Evolutionary conservation across 2,113 vertebrate species (phyloP).

Genomic region (Uria lomvia): DNA sequence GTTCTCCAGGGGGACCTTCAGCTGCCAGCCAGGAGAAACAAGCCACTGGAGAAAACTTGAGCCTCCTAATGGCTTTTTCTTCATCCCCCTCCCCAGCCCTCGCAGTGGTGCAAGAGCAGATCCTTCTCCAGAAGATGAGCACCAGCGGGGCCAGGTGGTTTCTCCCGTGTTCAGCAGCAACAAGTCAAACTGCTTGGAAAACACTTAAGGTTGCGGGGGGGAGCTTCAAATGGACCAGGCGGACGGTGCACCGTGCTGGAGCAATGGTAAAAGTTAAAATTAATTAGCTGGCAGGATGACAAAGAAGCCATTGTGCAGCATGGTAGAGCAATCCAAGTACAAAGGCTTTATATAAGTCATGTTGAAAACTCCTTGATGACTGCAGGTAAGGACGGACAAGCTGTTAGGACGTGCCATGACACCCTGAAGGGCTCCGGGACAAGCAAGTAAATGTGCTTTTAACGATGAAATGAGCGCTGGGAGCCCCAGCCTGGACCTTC

Average conservation of each 20-base stretch:
- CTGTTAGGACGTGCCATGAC: conserved; percentile 37
- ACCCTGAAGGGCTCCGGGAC: not conserved
- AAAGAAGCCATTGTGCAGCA: conserved; percentile 71
- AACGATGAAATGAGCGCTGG: not conserved
- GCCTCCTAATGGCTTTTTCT: conserved; percentile 26
- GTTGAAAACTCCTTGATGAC: conserved; percentile 69
- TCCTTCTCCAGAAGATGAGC: conserved; percentile 3
- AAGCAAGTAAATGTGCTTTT: not conserved
- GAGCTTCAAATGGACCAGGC: conserved; percentile 34
- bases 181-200: conserved; percentile 12
- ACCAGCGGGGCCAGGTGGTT: not conserved
- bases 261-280: conserved; percentile 68
- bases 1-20: conserved; percentile 13
- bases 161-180: not conserved
- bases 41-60: conserved; percentile 16
- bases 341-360: conserved; percentile 66
- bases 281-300: conserved; percentile 75
- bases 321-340: conserved; percentile 67
- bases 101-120: not conserved
- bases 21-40: conserved; percentile 47
- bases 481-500: not conserved
- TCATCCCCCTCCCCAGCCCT: not conserved
- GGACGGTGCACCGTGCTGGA: not conserved
- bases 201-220: not conserved
- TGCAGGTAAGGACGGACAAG: conserved; percentile 57